These are phyloP conservation scores for Drosophila putrida DNA, from an alignment of 2,888 invertebrate species.

Conservation along the genomic window DNA sequence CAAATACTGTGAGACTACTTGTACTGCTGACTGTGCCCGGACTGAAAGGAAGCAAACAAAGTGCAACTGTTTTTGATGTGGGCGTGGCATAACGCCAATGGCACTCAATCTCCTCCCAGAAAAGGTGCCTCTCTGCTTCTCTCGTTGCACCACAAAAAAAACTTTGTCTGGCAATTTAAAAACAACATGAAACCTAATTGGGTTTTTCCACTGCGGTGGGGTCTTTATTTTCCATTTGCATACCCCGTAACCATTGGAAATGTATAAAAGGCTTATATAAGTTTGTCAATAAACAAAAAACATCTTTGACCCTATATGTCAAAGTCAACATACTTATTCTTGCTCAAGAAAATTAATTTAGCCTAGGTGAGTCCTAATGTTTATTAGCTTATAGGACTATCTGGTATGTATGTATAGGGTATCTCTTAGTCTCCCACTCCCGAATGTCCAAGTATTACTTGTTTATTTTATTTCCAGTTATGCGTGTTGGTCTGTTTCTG, in stretches of 20 bases:
- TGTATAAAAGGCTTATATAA: not conserved
- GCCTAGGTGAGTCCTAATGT: not conserved
- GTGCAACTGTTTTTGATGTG: slow-evolving; percentile 35
- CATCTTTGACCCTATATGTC: not conserved
- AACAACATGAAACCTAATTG: slow-evolving; percentile 51
- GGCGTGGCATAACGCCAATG: not conserved
- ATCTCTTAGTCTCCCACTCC: not conserved
- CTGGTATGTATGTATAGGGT: not conserved
- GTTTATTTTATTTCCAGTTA: slow-evolving; percentile 5
- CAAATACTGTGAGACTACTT: not conserved
- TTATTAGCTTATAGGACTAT: not conserved
- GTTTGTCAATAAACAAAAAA: no score
- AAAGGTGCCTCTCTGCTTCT: not conserved
- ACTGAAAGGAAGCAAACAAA: slow-evolving; percentile 16
- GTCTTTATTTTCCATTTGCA: slow-evolving; percentile 18
- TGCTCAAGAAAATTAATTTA: not conserved
- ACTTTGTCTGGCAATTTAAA: slow-evolving; percentile 48
- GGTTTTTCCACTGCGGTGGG: slow-evolving; percentile 32
- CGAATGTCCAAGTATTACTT: not conserved
- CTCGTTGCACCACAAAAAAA: slow-evolving; percentile 21
- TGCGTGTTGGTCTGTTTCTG: slow-evolving; percentile 10
- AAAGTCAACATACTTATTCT: not conserved
- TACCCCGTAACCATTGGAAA: slow-evolving; percentile 2
- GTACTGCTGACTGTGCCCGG: not conserved
- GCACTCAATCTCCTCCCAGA: not conserved